Percentiles rank a stretch among this genome's conserved stretches.
phyloP scores from a whole-genome alignment of 1,140 invertebrate genomes.

The Tetramorium parvispinum region DNA sequence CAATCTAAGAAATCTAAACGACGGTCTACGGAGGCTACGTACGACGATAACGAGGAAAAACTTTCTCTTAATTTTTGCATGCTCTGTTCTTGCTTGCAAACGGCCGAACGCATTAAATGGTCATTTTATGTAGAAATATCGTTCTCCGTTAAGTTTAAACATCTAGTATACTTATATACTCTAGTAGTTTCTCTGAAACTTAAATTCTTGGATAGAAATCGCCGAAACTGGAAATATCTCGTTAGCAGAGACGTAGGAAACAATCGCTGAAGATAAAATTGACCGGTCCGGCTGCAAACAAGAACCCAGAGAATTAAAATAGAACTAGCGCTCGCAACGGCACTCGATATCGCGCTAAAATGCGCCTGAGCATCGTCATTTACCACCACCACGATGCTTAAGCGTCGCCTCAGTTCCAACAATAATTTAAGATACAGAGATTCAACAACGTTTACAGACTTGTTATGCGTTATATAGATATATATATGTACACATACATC shows the following conservation, averaged over 20 bases:
- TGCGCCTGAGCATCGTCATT: not conserved
- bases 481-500: slow-evolving; percentile 45
- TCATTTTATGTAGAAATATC: slow-evolving; percentile 1
- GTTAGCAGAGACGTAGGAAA: not conserved
- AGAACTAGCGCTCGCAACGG: slow-evolving; percentile 26
- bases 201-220: not conserved
- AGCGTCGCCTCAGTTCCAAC: slow-evolving; percentile 25
- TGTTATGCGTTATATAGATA: slow-evolving; percentile 12
- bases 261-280: slow-evolving; percentile 11
- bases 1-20: slow-evolving; percentile 29
- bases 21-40: slow-evolving; percentile 21
- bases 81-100: not conserved
- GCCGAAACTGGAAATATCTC: not conserved
- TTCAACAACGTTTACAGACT: slow-evolving; percentile 60
- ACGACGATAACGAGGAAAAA: slow-evolving; percentile 25
- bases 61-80: slow-evolving; percentile 1
- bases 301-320: slow-evolving; percentile 43
- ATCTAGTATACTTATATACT: not conserved
- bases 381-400: slow-evolving; percentile 22
- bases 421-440: slow-evolving; percentile 43
- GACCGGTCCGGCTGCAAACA: slow-evolving; percentile 7
- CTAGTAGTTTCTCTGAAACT: not conserved
- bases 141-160: not conserved
- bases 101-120: not conserved
- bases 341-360: slow-evolving; percentile 5